Evolutionary conservation across 2,888 invertebrate genomes (phyloP), one percentile per base, ranked within the genome.

Genomic region (Volucella inflata): DNA sequence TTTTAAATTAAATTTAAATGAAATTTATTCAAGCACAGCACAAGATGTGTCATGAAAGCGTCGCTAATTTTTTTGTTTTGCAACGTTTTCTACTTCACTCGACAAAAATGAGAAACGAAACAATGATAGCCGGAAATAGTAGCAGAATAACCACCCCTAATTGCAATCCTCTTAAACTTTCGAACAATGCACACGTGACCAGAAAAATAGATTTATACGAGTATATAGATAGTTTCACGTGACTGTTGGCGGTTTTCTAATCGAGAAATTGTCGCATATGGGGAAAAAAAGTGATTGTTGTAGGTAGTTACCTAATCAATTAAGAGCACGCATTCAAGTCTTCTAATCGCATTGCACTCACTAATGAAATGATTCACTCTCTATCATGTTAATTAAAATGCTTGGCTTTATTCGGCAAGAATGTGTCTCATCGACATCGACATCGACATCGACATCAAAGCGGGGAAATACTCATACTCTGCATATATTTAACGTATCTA

Each of bases 311-410:
- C n/a, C 14, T 30, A 79, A 60, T 67, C 51, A 48, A 40, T 51
- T 67, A 30, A 72, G 42, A 60, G 30, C 53, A 67, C 6, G 12
- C 40, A 60, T 36, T 78, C 48, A 78, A 50, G 70, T 50, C 62
- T 64, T 36, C 46, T 30, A 53, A 67, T 67, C 65, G 53, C 72
- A 44, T 46, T 40, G 42, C 57, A 12, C 4, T 16, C 57, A 12
- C 4, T 16, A 42, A 21, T 16, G 46, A 42, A 60, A 53, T 62
- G 62, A 68, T 11, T 67, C 48, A 40, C n/a, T 42, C 21, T 21
- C 2, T 44, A 8, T 55, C 14, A 12, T 11, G 38, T 14, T 14
- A 51, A 53, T 64, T 57, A 38, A 59, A 50, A 2, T 6, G 8
- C 16, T 6, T 6, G 30, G 30, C 6, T 30, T 30, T 30, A 30